Conservation (phyloP, 2,113 vertebrate species). For the Cyanoderma ruficeps region DNA sequence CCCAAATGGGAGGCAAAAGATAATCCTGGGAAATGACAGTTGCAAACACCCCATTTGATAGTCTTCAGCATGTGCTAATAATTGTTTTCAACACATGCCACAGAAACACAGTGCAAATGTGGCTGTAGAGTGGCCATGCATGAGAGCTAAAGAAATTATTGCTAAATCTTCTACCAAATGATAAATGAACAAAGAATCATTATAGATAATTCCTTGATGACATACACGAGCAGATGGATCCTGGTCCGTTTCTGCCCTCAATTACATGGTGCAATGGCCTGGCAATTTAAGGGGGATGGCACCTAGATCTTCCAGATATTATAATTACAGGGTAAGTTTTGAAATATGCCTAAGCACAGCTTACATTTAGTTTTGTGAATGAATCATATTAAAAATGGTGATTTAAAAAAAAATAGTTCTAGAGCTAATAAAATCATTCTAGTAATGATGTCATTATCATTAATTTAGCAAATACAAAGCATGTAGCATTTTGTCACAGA, state of each 20-base stretch:
- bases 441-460: not conserved
- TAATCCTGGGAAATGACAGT: slow-evolving; percentile 68
- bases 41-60: slow-evolving; percentile 65
- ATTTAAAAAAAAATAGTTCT: not conserved
- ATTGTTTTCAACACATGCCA: slow-evolving; percentile 66
- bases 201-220: slow-evolving; percentile 23
- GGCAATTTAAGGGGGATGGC: not conserved
- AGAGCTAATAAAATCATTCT: not conserved
- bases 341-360: not conserved
- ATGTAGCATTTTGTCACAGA: not conserved
- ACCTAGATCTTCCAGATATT: not conserved
- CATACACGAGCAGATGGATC: not conserved
- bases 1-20: slow-evolving; percentile 18
- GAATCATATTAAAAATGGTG: not conserved
- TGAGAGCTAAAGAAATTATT: slow-evolving; percentile 3
- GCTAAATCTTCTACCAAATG: not conserved
- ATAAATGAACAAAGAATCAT: not conserved
- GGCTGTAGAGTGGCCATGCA: not conserved
- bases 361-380: not conserved
- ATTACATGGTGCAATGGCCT: not conserved
- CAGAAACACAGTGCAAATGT: slow-evolving; percentile 22
- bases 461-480: not conserved
- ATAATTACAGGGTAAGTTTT: not conserved
- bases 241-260: not conserved
- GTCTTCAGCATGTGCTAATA: slow-evolving; percentile 51